phyloP scores from a whole-genome alignment of 2,888 invertebrate genomes.

The Megaustenia siamemsis region DNA sequence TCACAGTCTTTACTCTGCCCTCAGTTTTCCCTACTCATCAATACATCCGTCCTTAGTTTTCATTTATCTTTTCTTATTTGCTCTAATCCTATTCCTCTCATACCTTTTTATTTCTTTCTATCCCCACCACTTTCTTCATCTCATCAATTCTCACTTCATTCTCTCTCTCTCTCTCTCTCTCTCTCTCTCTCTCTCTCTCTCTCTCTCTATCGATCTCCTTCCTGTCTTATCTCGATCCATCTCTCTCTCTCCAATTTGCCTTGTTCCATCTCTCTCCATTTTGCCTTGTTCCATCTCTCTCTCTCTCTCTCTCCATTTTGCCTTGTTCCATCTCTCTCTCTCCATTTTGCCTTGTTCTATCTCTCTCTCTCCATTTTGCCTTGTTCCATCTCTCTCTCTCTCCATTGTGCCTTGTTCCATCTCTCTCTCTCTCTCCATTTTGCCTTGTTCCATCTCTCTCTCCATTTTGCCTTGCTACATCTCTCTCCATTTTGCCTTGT shows the following conservation, averaged over 20 bases:
- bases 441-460: no score
- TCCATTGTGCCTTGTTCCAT: neutral
- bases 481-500: no score
- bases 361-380: neutral
- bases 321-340: neutral
- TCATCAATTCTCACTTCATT: neutral
- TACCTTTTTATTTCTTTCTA: neutral
- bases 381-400: neutral
- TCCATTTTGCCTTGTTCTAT: neutral
- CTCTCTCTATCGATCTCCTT: neutral
- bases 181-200: neutral
- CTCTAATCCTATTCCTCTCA: neutral
- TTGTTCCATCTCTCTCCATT: neutral
- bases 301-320: neutral
- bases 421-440: no score
- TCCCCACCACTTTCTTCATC: neutral
- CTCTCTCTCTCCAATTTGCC: neutral
- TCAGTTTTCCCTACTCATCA: no score
- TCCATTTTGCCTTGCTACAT: no score
- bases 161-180: slow-evolving; percentile 6
- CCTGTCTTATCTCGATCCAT: neutral
- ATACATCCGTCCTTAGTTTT: no score
- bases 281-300: neutral
- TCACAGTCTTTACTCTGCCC: no score
- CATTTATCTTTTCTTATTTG: no score